These are phyloP conservation scores for Lagopus leucura DNA, from an alignment of 2,113 vertebrate genomes.

Conservation along the genomic window DNA sequence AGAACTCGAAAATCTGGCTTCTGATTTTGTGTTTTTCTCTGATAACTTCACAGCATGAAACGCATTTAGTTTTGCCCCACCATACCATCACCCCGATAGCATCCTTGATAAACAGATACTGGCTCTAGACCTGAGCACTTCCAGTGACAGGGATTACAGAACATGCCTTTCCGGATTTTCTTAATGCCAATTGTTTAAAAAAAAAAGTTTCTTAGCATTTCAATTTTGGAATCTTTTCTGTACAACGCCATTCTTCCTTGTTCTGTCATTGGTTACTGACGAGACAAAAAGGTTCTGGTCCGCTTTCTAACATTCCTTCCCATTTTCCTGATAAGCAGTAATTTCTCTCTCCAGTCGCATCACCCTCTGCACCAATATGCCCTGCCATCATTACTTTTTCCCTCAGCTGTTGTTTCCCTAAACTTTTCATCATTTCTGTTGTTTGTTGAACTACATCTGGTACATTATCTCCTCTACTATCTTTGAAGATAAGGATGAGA, in stretches of 20 bases:
- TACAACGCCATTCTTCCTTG: background rate
- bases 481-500: constrained; percentile 38
- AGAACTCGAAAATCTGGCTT: background rate
- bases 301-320: background rate
- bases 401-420: constrained; percentile 41
- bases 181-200: background rate
- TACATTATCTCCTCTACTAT: constrained; percentile 28
- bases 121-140: constrained; percentile 16
- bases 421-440: constrained; percentile 38
- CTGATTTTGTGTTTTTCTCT: background rate
- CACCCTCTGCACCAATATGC: constrained; percentile 44
- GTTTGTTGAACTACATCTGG: constrained; percentile 44
- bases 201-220: background rate
- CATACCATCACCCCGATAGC: constrained; percentile 18
- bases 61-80: background rate
- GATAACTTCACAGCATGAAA: background rate
- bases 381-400: constrained; percentile 22
- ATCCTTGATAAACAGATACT: constrained; percentile 16
- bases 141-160: background rate
- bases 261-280: constrained; percentile 32
- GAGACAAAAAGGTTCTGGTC: background rate
- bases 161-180: background rate
- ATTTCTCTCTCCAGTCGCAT: background rate
- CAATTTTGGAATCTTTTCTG: constrained; percentile 12
- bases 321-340: background rate